Percentiles rank a stretch among this genome's conserved stretches.
These are phyloP conservation scores for Gobionotothen gibberifrons DNA, from an alignment of 2,797 vertebrate species.

Conservation along the genomic window DNA sequence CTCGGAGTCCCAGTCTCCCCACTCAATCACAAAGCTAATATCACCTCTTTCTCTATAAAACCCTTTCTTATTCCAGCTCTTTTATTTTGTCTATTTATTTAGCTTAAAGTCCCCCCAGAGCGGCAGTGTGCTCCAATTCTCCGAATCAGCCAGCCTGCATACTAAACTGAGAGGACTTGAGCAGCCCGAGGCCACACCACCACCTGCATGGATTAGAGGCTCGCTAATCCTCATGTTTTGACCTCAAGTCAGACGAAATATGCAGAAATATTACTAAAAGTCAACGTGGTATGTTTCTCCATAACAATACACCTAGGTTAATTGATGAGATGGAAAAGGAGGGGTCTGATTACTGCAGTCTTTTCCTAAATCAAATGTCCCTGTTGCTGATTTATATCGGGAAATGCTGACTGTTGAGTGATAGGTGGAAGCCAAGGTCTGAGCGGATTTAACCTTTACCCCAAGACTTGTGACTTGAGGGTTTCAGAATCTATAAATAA, in stretches of 20 bases:
- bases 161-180: conserved; percentile 65
- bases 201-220: conserved; percentile 67
- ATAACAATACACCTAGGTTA: conserved; percentile 53
- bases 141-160: conserved; percentile 68
- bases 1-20: conserved; percentile 78
- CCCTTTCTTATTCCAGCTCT: conserved; percentile 65
- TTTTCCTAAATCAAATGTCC: conserved; percentile 45
- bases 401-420: conserved; percentile 20
- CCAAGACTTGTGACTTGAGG: no score
- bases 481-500: neutral
- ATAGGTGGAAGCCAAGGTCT: neutral
- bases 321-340: conserved; percentile 7
- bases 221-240: conserved; percentile 69
- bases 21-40: conserved; percentile 86
- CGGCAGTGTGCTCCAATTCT: conserved; percentile 65
- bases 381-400: conserved; percentile 20
- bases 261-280: conserved; percentile 55
- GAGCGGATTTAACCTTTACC: conserved; percentile 30
- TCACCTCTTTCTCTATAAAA: conserved; percentile 76
- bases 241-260: conserved; percentile 68
- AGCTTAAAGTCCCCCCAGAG: conserved; percentile 77
- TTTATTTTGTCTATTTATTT: conserved; percentile 85
- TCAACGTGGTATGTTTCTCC: conserved; percentile 43
- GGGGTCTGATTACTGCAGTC: conserved; percentile 6
- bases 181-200: conserved; percentile 60